Base-by-base conservation (phyloP, 2,113 vertebrate genomes). In the Misgurnus anguillicaudatus region DNA sequence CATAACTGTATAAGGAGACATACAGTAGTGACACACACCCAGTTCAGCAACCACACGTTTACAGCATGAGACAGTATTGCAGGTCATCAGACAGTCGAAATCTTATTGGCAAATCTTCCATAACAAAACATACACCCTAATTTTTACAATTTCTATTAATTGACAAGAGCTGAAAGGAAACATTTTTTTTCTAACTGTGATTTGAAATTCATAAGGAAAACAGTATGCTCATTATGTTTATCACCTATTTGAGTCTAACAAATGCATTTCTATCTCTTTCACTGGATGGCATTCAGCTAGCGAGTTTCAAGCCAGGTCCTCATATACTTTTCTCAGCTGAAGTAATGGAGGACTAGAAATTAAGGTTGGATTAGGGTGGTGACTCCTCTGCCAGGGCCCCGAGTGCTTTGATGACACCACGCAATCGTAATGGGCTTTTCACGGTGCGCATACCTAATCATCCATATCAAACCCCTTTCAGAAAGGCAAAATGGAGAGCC, bases 361-460 rank as follows among this genome's bases (percentile, higher is more conserved):
- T 75, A 82, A 67, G 48, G 58, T 21, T 82, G 89, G 88, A 91
- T 91, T 90, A 88, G 80, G 77, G 65, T 38, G 66, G 64, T 63
- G 60, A 61, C 73, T 80, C 78, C 74, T 67, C 79, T 72, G 74
- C 77, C 79, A 79, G 61, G 42, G 82, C 88, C 80, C 62, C 69
- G 82, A 89, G 84, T 79, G 71, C 87, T 85, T 81, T 85, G 89
- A 87, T 90, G 90, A 90, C 86, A 87, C 86, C 83, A 86, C 77
- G 71, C 86, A 85, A 83, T 87, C 80, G 85, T 92, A 91, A 92
- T 91, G 89, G 85, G 90, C 87, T 92, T 87, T 92, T 89, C 90
- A 91, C 82, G 86, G 85, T 83, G 78, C 48, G 77, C 87, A 89
- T 89, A 90, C 90, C 91, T 92, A 91, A 92, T 93, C 90, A 91